Evolutionary conservation across 2,113 vertebrate genomes (phyloP).

Genomic region (Hydrochoerus hydrochaeris): DNA sequence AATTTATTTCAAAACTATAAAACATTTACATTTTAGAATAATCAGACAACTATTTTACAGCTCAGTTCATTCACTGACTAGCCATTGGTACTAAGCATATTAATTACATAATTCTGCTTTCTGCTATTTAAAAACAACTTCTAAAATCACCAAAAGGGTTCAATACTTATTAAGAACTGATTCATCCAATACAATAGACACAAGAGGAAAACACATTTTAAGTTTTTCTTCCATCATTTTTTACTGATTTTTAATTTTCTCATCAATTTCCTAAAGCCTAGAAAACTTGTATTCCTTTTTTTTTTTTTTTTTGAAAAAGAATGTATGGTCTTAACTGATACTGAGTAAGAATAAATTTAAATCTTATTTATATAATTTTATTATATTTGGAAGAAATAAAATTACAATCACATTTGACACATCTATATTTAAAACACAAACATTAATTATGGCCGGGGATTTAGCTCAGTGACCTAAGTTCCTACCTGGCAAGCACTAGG

Average conservation of each 20-base stretch:
- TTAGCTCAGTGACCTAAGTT: too few relatives aligned
- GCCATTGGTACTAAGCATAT: neutral
- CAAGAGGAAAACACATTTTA: neutral
- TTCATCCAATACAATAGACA: neutral
- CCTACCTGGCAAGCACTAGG: too few relatives aligned
- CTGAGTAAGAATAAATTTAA: conserved; percentile 2
- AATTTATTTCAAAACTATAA: conserved; percentile 49
- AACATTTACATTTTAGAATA: neutral
- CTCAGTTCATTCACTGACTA: neutral
- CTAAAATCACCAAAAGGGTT: neutral
- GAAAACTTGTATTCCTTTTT: conserved; percentile 2
- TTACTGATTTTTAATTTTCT: neutral
- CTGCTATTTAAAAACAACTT: conserved; percentile 47
- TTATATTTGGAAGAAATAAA: conserved; percentile 25
- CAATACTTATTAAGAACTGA: conserved; percentile 23
- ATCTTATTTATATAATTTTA: neutral
- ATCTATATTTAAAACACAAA: neutral
- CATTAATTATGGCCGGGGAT: neutral
- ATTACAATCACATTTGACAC: neutral
- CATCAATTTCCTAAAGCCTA: neutral
- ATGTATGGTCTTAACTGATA: neutral
- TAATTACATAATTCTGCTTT: neutral
- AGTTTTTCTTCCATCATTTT: neutral
- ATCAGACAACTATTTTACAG: conserved; percentile 17
- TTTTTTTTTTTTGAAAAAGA: neutral